These are phyloP conservation scores for Psophia crepitans DNA, from an alignment of 2,113 vertebrate genomes.

Conservation along the genomic window DNA sequence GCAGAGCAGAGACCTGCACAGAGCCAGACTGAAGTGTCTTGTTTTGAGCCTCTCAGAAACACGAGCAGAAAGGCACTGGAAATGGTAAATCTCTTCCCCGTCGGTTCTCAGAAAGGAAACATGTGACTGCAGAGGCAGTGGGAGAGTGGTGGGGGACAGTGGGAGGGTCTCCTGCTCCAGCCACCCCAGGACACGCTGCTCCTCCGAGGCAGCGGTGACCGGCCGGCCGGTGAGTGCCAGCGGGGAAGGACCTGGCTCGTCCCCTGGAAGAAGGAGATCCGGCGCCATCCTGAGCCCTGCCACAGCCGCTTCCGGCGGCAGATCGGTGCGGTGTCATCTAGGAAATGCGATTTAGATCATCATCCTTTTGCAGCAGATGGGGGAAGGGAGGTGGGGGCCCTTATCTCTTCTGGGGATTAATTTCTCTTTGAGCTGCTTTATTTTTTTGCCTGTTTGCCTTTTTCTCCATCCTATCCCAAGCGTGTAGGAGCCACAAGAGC, in stretches of 20 bases:
- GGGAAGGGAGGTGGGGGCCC: slow-evolving; percentile 30
- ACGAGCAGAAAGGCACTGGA: not conserved
- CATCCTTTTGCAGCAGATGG: not conserved
- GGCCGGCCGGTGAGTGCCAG: rapidly evolving
- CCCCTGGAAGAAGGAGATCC: not conserved
- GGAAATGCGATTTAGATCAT: slow-evolving; percentile 56
- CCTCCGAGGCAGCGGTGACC: rapidly evolving
- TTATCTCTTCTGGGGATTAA: not conserved
- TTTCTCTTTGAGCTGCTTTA: not conserved
- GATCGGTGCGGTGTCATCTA: not conserved
- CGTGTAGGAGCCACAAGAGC: rapidly evolving
- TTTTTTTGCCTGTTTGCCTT: not conserved
- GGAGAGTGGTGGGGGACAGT: rapidly evolving
- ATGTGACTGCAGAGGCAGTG: not conserved
- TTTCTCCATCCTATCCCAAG: not conserved
- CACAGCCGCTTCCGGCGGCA: not conserved
- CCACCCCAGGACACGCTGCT: not conserved
- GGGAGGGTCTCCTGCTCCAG: not conserved
- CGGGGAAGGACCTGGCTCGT: not conserved
- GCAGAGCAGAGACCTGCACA: not conserved
- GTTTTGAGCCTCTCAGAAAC: not conserved
- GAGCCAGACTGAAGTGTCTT: rapidly evolving
- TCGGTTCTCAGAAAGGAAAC: not conserved
- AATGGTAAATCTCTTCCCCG: not conserved
- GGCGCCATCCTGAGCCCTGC: not conserved